Percentiles rank a stretch among this genome's conserved stretches.
These are phyloP conservation scores for Flexamia atlantica DNA, from an alignment of 2,888 invertebrate genomes.

Conservation along the genomic window DNA sequence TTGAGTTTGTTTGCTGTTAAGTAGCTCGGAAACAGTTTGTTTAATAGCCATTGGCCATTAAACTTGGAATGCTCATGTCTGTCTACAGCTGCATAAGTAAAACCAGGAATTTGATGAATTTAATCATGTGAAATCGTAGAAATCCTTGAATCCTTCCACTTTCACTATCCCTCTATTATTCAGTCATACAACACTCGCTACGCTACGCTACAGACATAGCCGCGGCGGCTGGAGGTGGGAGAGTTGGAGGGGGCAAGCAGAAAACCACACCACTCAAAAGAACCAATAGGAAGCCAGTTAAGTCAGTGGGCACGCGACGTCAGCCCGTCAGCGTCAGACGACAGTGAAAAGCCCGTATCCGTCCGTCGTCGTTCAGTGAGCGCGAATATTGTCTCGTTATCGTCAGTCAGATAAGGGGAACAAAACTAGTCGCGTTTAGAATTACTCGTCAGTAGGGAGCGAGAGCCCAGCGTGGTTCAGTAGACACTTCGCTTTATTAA, in stretches of 20 bases:
- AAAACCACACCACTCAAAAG: slow-evolving; percentile 29
- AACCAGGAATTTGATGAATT: too few relatives aligned
- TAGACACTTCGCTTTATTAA: slow-evolving; percentile 11
- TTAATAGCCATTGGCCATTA: too few relatives aligned
- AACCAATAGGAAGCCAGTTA: slow-evolving; percentile 21
- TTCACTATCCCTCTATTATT: not conserved
- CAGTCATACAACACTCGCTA: slow-evolving; percentile 8
- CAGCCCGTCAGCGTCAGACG: too few relatives aligned
- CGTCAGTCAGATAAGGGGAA: slow-evolving; percentile 42
- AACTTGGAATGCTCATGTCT: too few relatives aligned
- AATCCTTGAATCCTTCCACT: not conserved
- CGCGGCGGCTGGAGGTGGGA: not conserved
- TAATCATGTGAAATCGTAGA: too few relatives aligned
- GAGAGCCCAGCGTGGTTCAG: slow-evolving; percentile 42
- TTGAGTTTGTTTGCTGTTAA: too few relatives aligned
- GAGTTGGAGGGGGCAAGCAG: not conserved
- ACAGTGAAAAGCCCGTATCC: too few relatives aligned
- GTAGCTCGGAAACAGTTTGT: too few relatives aligned
- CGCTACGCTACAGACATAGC: slow-evolving; percentile 21
- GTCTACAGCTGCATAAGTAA: too few relatives aligned
- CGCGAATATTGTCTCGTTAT: slow-evolving; percentile 44
- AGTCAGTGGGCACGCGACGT: slow-evolving; percentile 23
- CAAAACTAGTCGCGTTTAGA: slow-evolving; percentile 44
- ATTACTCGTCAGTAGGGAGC: slow-evolving; percentile 31
- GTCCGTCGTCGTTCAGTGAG: not conserved